Evolutionary conservation across 2,113 vertebrate species (phyloP), one percentile per base, ranked within the genome.

Genomic region (Elgaria multicarinata): DNA sequence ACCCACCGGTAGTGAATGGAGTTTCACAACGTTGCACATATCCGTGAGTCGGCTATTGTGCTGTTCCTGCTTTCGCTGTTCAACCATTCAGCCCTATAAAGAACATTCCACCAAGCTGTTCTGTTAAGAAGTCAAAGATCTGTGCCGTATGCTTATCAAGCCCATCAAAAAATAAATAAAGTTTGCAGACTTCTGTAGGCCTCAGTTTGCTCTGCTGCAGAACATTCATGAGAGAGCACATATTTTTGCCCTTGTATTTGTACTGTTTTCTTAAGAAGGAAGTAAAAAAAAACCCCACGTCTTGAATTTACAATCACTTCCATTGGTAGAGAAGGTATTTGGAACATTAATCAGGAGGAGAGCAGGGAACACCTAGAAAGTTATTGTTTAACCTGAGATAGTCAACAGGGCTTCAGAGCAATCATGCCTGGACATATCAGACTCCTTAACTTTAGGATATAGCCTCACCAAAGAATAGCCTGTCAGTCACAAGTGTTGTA

Each of bases 331-430:
- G 62, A 92, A 94, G 36, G 93, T 93, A 79, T 78, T 86, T 91
- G 87, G 90, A 92, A 64, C 50, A 33, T 88, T 93, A 93, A 90
- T 94, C 91, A 93, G 71, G 20, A 94, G 75, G 46, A 66, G 44
- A 77, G 46, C 39, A 89, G 86, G 91, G 87, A 93, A 95, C 94
- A 87, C 94, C 94, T 93, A 93, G 92, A 91, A 96, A 93, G 22
- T 85, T 79, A 93, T 12, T 83, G 62, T 96, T 96, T 97, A 93
- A 95, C 95, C 95, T 96, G 92, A 91, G 91, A 91, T 79, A 86
- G 84, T 91, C 0, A 33, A 83, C 90, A 31, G 83, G 94, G 64
- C 58, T 90, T 87, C 82, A 83, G 62, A 83, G 55, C 87, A 91
- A 88, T 75, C 36, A 46, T 24, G 24, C 87, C 67, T 42, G 86